A percentile compares a stretch with the other conserved stretches of the same genome.
Evolutionary conservation across 1,140 invertebrate species (phyloP).

Genomic region (Musca vetustissima): DNA sequence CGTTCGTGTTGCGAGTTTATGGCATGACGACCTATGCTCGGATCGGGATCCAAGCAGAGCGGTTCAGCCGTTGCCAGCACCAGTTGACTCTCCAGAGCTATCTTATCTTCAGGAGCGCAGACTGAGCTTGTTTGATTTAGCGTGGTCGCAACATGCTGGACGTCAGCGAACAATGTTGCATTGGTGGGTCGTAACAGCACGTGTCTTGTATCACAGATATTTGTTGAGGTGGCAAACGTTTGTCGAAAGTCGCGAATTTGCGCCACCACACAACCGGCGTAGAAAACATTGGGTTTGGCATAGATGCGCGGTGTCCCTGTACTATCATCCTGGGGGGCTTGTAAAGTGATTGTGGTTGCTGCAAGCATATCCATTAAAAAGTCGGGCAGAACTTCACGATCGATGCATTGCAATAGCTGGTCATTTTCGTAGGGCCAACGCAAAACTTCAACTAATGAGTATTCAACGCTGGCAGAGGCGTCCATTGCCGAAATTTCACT

Average conservation of each 20-base stretch:
- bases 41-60: slow-evolving; percentile 84
- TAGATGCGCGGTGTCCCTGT: slow-evolving; percentile 42
- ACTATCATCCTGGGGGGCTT: slow-evolving; percentile 39
- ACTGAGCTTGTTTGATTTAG: slow-evolving; percentile 24
- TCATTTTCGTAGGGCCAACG: slow-evolving; percentile 78
- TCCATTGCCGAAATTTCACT: not conserved
- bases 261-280: slow-evolving; percentile 87
- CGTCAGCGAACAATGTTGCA: slow-evolving; percentile 66
- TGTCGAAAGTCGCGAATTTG: slow-evolving; percentile 88
- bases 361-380: slow-evolving; percentile 82
- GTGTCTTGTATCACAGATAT: slow-evolving; percentile 76
- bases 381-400: slow-evolving; percentile 84
- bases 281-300: slow-evolving; percentile 73
- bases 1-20: slow-evolving; percentile 74
- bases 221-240: slow-evolving; percentile 67
- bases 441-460: slow-evolving; percentile 70
- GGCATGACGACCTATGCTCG: slow-evolving; percentile 72
- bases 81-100: slow-evolving; percentile 78
- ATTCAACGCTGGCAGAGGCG: slow-evolving; percentile 50
- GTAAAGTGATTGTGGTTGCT: slow-evolving; percentile 62
- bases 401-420: slow-evolving; percentile 75
- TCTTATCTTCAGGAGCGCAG: slow-evolving; percentile 68
- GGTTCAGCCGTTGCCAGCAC: slow-evolving; percentile 81
- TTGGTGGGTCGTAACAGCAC: slow-evolving; percentile 85
- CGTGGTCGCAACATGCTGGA: slow-evolving; percentile 44